Evolutionary conservation across 2,113 vertebrate species (phyloP).

Genomic region (Myotis brandtii): DNA sequence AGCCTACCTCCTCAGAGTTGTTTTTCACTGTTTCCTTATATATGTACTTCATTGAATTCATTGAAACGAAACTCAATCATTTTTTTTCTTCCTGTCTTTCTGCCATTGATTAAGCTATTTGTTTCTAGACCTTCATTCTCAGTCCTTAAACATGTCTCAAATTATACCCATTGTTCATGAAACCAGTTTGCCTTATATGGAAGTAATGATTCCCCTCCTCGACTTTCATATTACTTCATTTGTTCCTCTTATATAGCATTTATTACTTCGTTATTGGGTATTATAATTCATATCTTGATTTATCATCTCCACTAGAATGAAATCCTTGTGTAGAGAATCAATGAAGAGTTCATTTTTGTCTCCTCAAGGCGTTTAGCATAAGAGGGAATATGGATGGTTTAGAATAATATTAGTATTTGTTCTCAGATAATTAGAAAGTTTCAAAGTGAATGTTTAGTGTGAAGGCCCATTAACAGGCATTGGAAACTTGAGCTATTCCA

Average conservation of each 20-base stretch:
- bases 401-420: slow-evolving; percentile 23
- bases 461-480: not conserved
- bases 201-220: not conserved
- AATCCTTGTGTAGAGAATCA: not conserved
- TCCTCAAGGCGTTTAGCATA: not conserved
- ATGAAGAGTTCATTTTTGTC: slow-evolving; percentile 6
- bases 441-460: slow-evolving; percentile 12
- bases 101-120: not conserved
- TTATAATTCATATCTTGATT: not conserved
- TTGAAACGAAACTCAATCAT: not conserved
- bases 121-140: not conserved
- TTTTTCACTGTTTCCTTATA: not conserved
- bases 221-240: not conserved
- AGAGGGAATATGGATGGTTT: not conserved
- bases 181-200: not conserved
- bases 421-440: slow-evolving; percentile 40
- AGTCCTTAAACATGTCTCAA: not conserved
- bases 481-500: not conserved
- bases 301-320: not conserved
- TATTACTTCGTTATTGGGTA: not conserved
- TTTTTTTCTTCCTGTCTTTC: not conserved
- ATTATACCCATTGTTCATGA: not conserved
- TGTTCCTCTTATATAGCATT: not conserved
- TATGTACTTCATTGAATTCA: not conserved
- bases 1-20: not conserved